Percentiles rank a stretch among this genome's conserved stretches.
phyloP scores from a whole-genome alignment of 2,113 vertebrate species.

The Gallinago media region DNA sequence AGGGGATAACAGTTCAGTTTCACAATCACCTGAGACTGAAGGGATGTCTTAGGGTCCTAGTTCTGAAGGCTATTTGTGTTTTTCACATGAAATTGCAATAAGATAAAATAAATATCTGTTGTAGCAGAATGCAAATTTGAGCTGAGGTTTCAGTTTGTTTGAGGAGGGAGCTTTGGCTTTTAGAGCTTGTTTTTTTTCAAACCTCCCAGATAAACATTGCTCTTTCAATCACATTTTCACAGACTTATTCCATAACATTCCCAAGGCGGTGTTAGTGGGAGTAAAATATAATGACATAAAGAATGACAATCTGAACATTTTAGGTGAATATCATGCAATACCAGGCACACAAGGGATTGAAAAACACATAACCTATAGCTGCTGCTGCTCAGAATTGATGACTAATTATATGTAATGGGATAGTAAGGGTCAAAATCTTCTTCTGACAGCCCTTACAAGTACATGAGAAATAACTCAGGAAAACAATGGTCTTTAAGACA shows the following conservation, averaged over 20 bases:
- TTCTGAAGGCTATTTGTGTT: not conserved
- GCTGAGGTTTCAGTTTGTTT: not conserved
- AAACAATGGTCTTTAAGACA: not conserved
- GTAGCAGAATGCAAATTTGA: not conserved
- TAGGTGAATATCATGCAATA: not conserved
- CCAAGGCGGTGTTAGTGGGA: not conserved
- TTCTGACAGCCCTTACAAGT: not conserved
- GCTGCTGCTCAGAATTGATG: not conserved
- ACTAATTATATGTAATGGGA: slow-evolving; percentile 24
- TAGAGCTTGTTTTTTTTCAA: not conserved
- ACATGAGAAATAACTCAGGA: not conserved
- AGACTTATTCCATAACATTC: not conserved
- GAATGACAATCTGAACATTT: not conserved
- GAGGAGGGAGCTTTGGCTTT: not conserved
- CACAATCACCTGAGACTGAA: not conserved
- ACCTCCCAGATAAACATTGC: not conserved
- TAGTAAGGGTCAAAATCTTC: not conserved
- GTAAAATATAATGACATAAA: not conserved
- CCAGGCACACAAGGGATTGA: not conserved
- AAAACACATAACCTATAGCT: not conserved
- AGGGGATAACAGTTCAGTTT: not conserved
- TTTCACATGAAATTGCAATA: not conserved
- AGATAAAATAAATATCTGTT: not conserved
- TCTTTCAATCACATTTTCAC: not conserved
- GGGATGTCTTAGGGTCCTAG: not conserved